Evolutionary conservation across 2,113 vertebrate genomes (phyloP), one percentile per base, ranked within the genome.

Genomic region (Ochotona princeps): DNA sequence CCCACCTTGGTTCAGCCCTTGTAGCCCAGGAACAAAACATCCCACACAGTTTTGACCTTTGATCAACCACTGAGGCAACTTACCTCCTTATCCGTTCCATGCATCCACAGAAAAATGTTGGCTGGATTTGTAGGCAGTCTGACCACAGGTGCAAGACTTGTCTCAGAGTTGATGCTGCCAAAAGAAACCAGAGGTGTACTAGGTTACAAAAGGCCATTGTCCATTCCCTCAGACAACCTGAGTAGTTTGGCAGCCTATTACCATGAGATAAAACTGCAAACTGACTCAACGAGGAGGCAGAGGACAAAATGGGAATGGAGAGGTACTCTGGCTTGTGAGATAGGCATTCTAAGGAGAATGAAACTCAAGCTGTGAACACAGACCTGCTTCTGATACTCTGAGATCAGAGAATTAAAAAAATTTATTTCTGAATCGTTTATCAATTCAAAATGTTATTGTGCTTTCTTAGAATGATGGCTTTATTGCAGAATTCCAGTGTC

Each of bases 11-110:
- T 23, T 92, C 63, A 73, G 26, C 38, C 63, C 28, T 38, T 8
- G 15, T 6, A 86, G 74, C 32, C 32, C 2, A 3, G 51, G 87
- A 94, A 94, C 57, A 91, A 89, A 97, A 89, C 91, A 85, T 84
- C 49, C 91, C 83, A 72, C 66, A 66, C 60, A 87, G 65, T 10
- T 47, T 10, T 93, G 84, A 89, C 89, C 94, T 96, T 73, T 74
- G 23, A 75, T 75, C 72, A 38, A 73, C 76, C 69, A 67, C 70
- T 35, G 18, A 82, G 63, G 83, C 67, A 70, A 18, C 60, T 51
- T 32, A 65, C 76, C 81, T 91, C 57, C 81, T 11, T 66, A 80
- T 61, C 74, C 81, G 69, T 82, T 89, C 54, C 47, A 83, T 73
- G 14, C 54, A 17, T 74, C 10, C 83, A 75, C 82, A 61, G 61